A percentile compares a stretch with the other conserved stretches of the same genome.
Conservation (phyloP, 2,113 vertebrate genomes). For the Ailuropoda melanoleuca region DNA sequence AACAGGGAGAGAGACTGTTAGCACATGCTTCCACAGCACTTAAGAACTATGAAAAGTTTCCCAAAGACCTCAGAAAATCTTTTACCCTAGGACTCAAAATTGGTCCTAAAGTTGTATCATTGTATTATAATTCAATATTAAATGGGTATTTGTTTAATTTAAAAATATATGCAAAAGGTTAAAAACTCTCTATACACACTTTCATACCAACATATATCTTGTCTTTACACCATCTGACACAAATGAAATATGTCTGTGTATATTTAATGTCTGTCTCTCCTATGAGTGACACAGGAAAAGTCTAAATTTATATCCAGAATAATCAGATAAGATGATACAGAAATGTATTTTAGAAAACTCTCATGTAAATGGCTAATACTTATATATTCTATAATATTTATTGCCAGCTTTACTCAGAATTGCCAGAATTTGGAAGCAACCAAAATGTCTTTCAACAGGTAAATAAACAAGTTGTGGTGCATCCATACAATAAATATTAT, state of each 20-base stretch:
- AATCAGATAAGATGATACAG: neutral
- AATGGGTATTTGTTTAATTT: neutral
- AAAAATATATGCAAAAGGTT: neutral
- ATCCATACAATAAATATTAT: neutral
- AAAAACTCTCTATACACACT: neutral
- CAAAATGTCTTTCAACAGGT: neutral
- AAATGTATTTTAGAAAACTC: neutral
- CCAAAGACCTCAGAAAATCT: neutral
- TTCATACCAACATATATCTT: neutral
- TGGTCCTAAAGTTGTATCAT: neutral
- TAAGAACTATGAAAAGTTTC: neutral
- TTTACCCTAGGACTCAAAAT: neutral
- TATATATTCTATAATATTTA: neutral
- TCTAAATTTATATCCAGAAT: neutral
- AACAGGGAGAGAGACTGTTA: neutral
- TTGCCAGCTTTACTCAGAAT: neutral
- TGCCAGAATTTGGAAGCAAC: neutral
- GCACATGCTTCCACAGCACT: neutral
- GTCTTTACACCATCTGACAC: neutral
- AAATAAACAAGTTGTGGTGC: neutral
- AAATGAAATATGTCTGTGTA: neutral
- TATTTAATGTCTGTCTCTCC: neutral
- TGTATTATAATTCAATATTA: neutral
- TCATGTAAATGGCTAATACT: neutral
- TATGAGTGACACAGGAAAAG: neutral